A percentile compares a stretch with the other conserved stretches of the same genome.
Evolutionary conservation across 2,113 vertebrate genomes (phyloP).

Genomic region (Hyperopisus bebe): DNA sequence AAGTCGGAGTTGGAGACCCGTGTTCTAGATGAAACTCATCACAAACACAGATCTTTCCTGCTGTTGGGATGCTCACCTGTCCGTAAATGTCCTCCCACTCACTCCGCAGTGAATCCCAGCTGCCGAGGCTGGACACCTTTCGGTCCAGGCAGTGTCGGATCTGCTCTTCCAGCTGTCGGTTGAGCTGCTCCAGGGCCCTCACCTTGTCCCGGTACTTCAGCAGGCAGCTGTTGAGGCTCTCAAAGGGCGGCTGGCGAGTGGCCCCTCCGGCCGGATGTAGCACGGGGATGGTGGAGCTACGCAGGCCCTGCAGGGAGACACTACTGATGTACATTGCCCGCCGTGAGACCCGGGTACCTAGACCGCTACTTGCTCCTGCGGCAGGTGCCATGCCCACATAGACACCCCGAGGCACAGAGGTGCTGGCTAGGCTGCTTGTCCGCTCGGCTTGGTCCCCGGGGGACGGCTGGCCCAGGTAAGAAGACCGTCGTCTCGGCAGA

Average conservation of each 20-base stretch:
- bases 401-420: slow-evolving; percentile 56
- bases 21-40: background rate
- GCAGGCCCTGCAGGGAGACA: slow-evolving; percentile 81
- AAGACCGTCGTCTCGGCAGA: slow-evolving; percentile 73
- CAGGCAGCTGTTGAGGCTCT: slow-evolving; percentile 72
- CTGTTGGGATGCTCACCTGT: slow-evolving; percentile 61
- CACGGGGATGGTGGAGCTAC: slow-evolving; percentile 64
- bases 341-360: slow-evolving; percentile 78
- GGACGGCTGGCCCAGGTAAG: slow-evolving; percentile 68
- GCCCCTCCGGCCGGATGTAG: slow-evolving; percentile 56
- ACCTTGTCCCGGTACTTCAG: slow-evolving; percentile 88
- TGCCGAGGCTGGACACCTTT: slow-evolving; percentile 62
- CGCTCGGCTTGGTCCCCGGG: slow-evolving; percentile 43
- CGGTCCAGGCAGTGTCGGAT: slow-evolving; percentile 77
- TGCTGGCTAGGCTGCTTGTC: slow-evolving; percentile 47
- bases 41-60: background rate
- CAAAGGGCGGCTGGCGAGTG: slow-evolving; percentile 41
- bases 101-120: slow-evolving; percentile 65
- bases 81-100: slow-evolving; percentile 79
- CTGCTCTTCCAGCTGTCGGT: slow-evolving; percentile 82
- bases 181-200: slow-evolving; percentile 74
- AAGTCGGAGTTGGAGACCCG: background rate
- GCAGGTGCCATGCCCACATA: slow-evolving; percentile 64
- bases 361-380: slow-evolving; percentile 53
- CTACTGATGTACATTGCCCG: slow-evolving; percentile 88